A percentile compares a stretch with the other conserved stretches of the same genome.
These are phyloP conservation scores for Lerista edwardsae DNA, from an alignment of 2,797 vertebrate genomes.

Conservation along the genomic window DNA sequence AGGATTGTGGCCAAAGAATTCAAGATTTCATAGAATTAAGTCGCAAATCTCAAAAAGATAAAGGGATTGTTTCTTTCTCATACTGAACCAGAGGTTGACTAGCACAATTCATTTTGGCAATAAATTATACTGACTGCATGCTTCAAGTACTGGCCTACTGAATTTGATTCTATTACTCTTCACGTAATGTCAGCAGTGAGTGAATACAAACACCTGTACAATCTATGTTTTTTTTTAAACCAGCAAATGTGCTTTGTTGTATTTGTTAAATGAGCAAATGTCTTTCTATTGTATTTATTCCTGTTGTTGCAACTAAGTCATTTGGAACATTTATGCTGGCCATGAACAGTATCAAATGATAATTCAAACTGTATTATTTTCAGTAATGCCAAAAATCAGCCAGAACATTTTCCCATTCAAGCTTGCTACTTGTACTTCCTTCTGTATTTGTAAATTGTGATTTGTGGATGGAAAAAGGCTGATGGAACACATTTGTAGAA, in stretches of 20 bases:
- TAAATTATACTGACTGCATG: slow-evolving; percentile 19
- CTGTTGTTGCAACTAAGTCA: slow-evolving; percentile 8
- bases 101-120: slow-evolving; percentile 31
- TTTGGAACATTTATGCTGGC: slow-evolving; percentile 33
- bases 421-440: slow-evolving; percentile 20
- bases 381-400: slow-evolving; percentile 27
- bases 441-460: slow-evolving; percentile 14
- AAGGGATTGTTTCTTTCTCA: slow-evolving; percentile 18
- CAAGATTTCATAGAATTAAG: background rate
- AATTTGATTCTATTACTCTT: slow-evolving; percentile 1
- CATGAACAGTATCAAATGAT: slow-evolving; percentile 10
- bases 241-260: slow-evolving; percentile 32
- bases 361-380: slow-evolving; percentile 6
- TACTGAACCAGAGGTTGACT: background rate
- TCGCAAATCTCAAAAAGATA: background rate
- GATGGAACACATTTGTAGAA: slow-evolving; percentile 29
- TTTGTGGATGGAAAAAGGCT: slow-evolving; percentile 31
- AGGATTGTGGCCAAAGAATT: too few relatives aligned
- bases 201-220: background rate
- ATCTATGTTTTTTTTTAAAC: slow-evolving; percentile 16
- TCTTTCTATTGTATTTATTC: slow-evolving; percentile 25
- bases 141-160: slow-evolving; percentile 16
- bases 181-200: background rate
- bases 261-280: slow-evolving; percentile 9
- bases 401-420: slow-evolving; percentile 19